These are phyloP conservation scores for Cephus spinipes DNA, from an alignment of 2,888 invertebrate genomes.

Conservation along the genomic window DNA sequence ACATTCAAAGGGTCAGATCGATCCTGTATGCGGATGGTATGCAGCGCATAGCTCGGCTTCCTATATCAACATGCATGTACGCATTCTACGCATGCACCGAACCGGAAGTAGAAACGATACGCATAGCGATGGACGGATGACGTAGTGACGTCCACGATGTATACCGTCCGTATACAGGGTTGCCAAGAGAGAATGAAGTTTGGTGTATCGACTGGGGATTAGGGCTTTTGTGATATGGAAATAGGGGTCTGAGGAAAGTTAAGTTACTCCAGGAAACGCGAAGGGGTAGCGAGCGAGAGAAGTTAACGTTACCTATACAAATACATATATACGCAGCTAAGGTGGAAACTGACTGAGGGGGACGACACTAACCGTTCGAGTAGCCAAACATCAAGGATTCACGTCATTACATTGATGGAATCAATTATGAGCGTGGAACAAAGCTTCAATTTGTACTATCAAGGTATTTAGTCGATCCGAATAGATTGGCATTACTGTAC, in stretches of 20 bases:
- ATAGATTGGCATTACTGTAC: not conserved
- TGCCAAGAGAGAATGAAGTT: not conserved
- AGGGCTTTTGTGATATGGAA: not conserved
- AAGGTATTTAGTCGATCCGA: not conserved
- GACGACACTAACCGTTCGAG: not conserved
- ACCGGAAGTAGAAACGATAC: slow-evolving; percentile 48
- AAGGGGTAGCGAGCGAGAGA: not conserved
- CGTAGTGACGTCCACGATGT: not conserved
- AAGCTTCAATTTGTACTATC: slow-evolving; percentile 51
- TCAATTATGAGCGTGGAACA: slow-evolving; percentile 53
- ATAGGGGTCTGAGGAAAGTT: not conserved
- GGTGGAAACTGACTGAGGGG: not conserved
- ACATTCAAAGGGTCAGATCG: slow-evolving; percentile 30
- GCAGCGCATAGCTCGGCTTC: slow-evolving; percentile 32
- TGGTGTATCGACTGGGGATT: not conserved
- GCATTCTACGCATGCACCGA: slow-evolving; percentile 51
- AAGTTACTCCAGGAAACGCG: not conserved
- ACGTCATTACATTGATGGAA: slow-evolving; percentile 52
- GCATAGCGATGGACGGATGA: not conserved
- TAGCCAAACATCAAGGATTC: slow-evolving; percentile 19
- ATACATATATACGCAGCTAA: not conserved
- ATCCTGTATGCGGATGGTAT: slow-evolving; percentile 35
- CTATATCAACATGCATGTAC: slow-evolving; percentile 40
- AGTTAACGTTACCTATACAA: not conserved
- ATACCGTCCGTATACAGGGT: not conserved